Percentiles rank a stretch among this genome's conserved stretches.
Evolutionary conservation across 2,888 invertebrate species (phyloP).

Genomic region (Ochropleura leucogaster): DNA sequence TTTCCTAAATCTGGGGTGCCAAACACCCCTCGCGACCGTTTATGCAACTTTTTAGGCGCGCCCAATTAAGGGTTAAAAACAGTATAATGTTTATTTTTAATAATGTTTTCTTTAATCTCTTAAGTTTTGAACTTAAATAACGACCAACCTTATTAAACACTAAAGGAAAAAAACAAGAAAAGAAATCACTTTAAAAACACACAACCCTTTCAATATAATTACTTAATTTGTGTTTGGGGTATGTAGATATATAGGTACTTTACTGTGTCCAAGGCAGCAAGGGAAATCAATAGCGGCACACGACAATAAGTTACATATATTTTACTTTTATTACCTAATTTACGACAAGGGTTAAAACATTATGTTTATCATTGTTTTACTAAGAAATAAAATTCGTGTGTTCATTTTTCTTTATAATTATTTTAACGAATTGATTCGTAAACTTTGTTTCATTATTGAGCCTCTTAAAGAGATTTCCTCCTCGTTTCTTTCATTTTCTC

Average conservation of each 20-base stretch:
- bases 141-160: too few species aligned
- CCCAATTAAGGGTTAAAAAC: too few species aligned
- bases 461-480: neutral
- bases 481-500: neutral
- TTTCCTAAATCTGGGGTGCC: too few species aligned
- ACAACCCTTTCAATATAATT: constrained; percentile 3
- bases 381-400: neutral
- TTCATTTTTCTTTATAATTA: neutral
- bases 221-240: constrained; percentile 8
- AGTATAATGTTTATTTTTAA: too few species aligned
- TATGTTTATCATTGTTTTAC: neutral
- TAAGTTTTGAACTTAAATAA: too few species aligned
- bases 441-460: neutral
- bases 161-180: neutral
- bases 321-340: constrained; percentile 32
- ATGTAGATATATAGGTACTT: neutral
- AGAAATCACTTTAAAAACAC: constrained; percentile 3
- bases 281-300: constrained; percentile 26
- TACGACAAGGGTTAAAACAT: constrained; percentile 33
- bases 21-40: too few species aligned
- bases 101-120: too few species aligned
- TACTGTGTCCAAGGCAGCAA: neutral
- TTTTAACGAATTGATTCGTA: neutral
- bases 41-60: too few species aligned
- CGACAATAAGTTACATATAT: constrained; percentile 10